These are phyloP conservation scores for Notoglanidium macrostoma DNA, from an alignment of 2,797 vertebrate genomes.

Conservation along the genomic window DNA sequence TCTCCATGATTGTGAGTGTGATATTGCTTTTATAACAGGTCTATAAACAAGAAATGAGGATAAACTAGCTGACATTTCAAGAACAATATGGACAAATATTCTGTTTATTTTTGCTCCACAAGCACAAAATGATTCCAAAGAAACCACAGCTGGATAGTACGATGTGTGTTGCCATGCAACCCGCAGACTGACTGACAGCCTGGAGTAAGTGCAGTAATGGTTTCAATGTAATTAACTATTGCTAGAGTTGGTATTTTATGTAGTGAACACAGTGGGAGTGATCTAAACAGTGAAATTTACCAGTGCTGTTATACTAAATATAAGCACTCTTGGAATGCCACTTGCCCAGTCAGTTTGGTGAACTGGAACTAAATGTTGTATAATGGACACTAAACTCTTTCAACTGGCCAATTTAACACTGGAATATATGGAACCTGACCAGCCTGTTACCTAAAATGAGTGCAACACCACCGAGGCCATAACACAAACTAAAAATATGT, in stretches of 20 bases:
- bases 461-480: background rate
- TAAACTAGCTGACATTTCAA: background rate
- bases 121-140: background rate
- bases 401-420: background rate
- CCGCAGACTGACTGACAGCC: background rate
- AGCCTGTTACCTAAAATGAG: background rate
- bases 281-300: background rate
- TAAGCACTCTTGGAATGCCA: background rate
- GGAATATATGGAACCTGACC: background rate
- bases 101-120: background rate
- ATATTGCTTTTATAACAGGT: background rate
- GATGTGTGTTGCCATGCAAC: background rate
- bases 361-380: background rate
- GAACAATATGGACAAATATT: background rate
- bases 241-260: background rate
- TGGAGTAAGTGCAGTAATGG: background rate
- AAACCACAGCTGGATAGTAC: background rate
- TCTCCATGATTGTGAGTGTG: background rate
- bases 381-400: background rate
- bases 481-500: slow-evolving; percentile 7
- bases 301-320: background rate
- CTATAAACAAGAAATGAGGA: background rate
- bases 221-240: background rate
- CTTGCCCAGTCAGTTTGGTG: background rate
- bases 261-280: background rate